phyloP scores from a whole-genome alignment of 2,797 vertebrate species.

The Liparis tanakae region DNA sequence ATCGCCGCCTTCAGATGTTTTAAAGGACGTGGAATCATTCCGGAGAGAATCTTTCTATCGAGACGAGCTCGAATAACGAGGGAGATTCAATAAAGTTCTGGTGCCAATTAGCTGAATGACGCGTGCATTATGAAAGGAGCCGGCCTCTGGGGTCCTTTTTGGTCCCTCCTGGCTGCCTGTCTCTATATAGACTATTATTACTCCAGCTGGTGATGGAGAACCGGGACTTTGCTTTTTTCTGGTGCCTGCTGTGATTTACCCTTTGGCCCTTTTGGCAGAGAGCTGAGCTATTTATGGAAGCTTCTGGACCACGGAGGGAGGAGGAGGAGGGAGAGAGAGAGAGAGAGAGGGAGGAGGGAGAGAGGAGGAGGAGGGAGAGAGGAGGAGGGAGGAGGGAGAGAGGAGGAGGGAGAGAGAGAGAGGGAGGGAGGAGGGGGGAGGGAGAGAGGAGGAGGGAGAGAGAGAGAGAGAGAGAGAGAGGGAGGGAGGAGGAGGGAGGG shows the following conservation, averaged over 20 bases:
- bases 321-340: conserved; percentile 38
- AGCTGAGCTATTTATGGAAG: conserved; percentile 76
- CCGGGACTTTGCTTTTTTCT: conserved; percentile 59
- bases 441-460: conserved; percentile 47
- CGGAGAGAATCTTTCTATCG: conserved; percentile 33
- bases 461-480: too few relatives aligned
- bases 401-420: conserved; percentile 36
- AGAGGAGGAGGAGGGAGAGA: conserved; percentile 47
- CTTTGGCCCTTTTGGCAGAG: conserved; percentile 72
- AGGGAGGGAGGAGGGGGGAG: too few relatives aligned
- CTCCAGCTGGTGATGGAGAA: conserved; percentile 75
- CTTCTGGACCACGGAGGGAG: conserved; percentile 54
- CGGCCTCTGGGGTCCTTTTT: conserved; percentile 35
- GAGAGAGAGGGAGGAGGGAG: conserved; percentile 42
- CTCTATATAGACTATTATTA: too few relatives aligned
- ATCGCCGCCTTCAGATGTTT: conserved; percentile 19
- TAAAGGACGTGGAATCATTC: conserved; percentile 22
- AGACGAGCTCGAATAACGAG: conserved; percentile 37
- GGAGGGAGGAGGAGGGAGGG: conserved; percentile 47
- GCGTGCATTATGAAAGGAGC: conserved; percentile 50
- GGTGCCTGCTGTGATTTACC: conserved; percentile 68
- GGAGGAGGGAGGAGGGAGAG: conserved; percentile 57
- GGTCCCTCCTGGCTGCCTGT: too few relatives aligned
- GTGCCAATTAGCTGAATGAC: conserved; percentile 51
- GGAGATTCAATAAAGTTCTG: conserved; percentile 42